A percentile compares a stretch with the other conserved stretches of the same genome.
Conservation (phyloP, 1,140 invertebrate genomes). For the Hirudo medicinalis region DNA sequence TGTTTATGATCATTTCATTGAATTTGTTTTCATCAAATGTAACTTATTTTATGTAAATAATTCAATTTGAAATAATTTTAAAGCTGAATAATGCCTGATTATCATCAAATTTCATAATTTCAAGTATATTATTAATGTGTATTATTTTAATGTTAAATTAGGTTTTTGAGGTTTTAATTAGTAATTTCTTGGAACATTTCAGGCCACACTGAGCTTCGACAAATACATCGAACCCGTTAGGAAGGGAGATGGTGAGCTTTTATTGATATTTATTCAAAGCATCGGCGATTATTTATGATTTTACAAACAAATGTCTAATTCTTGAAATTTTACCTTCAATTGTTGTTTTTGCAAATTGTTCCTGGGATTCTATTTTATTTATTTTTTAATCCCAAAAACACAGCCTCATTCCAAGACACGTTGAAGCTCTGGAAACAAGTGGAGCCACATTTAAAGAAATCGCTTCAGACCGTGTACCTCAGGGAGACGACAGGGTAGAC, state of each 20-base stretch:
- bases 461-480: conserved; percentile 62
- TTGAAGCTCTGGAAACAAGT: conserved; percentile 63
- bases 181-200: conserved; percentile 24
- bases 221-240: conserved; percentile 63
- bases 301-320: neutral
- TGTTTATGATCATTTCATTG: too few relatives aligned
- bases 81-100: neutral
- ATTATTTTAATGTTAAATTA: neutral
- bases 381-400: conserved; percentile 20
- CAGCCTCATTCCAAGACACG: conserved; percentile 48
- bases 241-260: conserved; percentile 39
- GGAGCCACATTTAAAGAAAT: conserved; percentile 55
- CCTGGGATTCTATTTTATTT: conserved; percentile 2
- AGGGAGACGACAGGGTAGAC: conserved; percentile 46
- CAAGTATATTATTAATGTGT: neutral
- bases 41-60: neutral
- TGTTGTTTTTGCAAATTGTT: neutral
- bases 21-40: neutral
- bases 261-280: neutral
- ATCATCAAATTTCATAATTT: neutral
- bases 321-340: neutral
- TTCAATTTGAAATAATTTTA: neutral
- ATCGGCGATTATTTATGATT: neutral
- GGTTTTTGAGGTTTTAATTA: too few relatives aligned
- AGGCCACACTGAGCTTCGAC: conserved; percentile 44